Evolutionary conservation across 2,888 invertebrate species (phyloP), one percentile per base, ranked within the genome.

Genomic region (Apotomis turbidana): DNA sequence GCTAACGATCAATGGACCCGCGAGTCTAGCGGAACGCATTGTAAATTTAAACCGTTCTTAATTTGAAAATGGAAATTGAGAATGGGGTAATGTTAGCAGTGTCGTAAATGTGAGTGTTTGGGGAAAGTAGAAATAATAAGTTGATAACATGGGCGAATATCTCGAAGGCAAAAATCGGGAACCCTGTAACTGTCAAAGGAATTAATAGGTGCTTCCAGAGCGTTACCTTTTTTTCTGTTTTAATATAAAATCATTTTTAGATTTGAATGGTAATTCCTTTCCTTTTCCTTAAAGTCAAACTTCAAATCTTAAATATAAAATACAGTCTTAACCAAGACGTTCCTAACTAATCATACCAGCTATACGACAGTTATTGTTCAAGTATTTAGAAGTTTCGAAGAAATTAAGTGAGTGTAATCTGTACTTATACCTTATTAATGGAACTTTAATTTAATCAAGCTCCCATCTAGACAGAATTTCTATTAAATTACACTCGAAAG

Each of bases 21-120:
- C 55, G 15, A 51, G 52, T 44, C 41, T 36, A 64, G 51, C 63
- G 70, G 41, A 70, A 52, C 63, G 70, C 59, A 70, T 70, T 70
- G 70, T 64, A 57, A 69, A 69, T 70, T 59, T 70, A 46, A 64
- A 70, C 59, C 44, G 64, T 59, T 59, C 64, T 59, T 52, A 52
- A 64, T 70, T 70, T 63, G 57, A 63, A 63, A 63, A 54, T 59
- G 51, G 63, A 13, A 68, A 60, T 60, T 36, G 36, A 49, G 55
- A 51, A 46, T 58, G 58, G 54, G 51, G 38, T 54, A 41, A 52
- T 41, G 27, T 52, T 51, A 0, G 62, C 36, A 9, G 51, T 6
- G 12, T 51, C 51, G 38, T 41, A 41, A 9, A 13, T 52, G 36
- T 13, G 38, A 41, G 4, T 38, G 27, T 13, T 49, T 12, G 10